phyloP scores from a whole-genome alignment of 2,113 vertebrate species.

The Heloderma charlesbogerti region DNA sequence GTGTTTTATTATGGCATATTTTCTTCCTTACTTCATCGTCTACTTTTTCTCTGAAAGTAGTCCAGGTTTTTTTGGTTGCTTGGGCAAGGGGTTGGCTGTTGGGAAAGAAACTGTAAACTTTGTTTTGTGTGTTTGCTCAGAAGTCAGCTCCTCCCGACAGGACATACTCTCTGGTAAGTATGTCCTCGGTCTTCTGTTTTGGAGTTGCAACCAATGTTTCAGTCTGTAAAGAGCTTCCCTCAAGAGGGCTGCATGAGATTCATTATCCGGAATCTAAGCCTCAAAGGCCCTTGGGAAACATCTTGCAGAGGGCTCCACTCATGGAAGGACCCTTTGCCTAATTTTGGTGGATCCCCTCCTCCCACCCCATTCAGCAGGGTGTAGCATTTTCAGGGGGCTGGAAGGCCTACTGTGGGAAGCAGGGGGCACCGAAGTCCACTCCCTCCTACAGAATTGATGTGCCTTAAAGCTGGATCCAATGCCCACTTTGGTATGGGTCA shows the following conservation, averaged over 20 bases:
- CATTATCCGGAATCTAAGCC: not conserved
- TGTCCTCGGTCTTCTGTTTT: too few species aligned
- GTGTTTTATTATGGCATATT: constrained; percentile 77
- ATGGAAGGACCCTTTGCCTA: too few species aligned
- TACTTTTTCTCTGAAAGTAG: constrained; percentile 67
- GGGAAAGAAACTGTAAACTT: constrained; percentile 54
- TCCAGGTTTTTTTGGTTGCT: constrained; percentile 53
- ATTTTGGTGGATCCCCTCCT: too few species aligned
- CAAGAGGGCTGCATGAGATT: not conserved
- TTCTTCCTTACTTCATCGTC: constrained; percentile 74
- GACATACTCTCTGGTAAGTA: not conserved
- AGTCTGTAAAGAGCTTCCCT: too few species aligned
- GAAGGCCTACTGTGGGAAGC: too few species aligned
- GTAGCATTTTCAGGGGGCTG: too few species aligned
- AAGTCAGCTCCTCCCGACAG: not conserved
- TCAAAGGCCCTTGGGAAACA: not conserved
- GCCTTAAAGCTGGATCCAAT: too few species aligned
- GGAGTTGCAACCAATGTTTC: not conserved
- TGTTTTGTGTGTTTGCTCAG: constrained; percentile 8
- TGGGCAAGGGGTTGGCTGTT: constrained; percentile 54
- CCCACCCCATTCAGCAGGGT: too few species aligned
- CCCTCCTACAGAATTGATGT: too few species aligned
- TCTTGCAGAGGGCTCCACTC: too few species aligned
- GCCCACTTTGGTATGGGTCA: too few species aligned
- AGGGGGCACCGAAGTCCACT: too few species aligned